Base-by-base conservation (phyloP, 2,113 vertebrate genomes). In the Equus przewalskii region DNA sequence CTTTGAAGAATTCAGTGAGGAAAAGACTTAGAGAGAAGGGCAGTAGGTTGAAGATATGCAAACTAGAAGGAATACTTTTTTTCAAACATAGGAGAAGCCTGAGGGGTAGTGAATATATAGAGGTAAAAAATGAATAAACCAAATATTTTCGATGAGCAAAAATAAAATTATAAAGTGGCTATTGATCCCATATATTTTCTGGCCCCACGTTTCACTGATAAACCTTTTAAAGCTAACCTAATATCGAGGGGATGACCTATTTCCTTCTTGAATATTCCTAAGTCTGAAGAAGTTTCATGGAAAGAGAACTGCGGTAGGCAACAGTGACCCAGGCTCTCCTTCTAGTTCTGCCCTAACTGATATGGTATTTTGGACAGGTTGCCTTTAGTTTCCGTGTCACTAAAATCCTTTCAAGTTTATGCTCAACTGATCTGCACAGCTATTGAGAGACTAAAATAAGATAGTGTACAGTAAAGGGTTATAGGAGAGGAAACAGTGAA, bases 391-490 rank as follows among this genome's bases (percentile, higher is more conserved):
- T 87, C 30, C 54, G 30, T 6, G 78, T 51, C 26, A 24, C 73
- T 30, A 80, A 22, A 56, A 15, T n/a, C 41, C 30, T 2, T 2
- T 22, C 30, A 36, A n/a, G 28, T 14, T 72, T 26, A 60, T 33
- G 8, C 6, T 33, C 0, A 0, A 49, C 30, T 54, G 51, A 54
- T 54, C 13, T 54, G 10, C 44, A 56, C 15, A 9, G 24, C 7
- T 10, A 1, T 14, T 21, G 28, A 26, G 73, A 62, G 28, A 54
- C 6, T 6, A 16, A 70, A 9, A 14, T 9, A 7, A 22, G 69
- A 3, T 0, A 1, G 3, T 1, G 13, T 1, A 1, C 0, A n/a
- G 19, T 16, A 9, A 49, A 62, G 21, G 0, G 0, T 16, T 13
- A 14, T 0, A 0, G 69, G 56, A 21, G 28, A 49, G 19, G 19